phyloP scores from a whole-genome alignment of 2,797 vertebrate species.

The Notolepis coatsorum region DNA sequence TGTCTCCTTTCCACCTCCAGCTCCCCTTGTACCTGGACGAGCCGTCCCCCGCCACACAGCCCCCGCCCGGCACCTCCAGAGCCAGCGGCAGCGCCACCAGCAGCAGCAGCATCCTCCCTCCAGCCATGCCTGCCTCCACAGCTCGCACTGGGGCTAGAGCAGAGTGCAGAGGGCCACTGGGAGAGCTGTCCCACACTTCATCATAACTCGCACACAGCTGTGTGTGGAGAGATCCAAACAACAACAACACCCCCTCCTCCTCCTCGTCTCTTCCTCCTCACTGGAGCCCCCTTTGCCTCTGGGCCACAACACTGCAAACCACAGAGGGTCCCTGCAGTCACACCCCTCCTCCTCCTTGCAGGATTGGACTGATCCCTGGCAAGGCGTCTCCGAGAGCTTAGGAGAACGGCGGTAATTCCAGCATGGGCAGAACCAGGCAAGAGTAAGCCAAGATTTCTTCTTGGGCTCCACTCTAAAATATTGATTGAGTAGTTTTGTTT shows the following conservation, averaged over 20 bases:
- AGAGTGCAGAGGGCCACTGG: slow-evolving; percentile 39
- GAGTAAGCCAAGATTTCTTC: slow-evolving; percentile 46
- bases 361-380: slow-evolving; percentile 38
- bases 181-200: slow-evolving; percentile 30
- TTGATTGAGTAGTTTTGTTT: slow-evolving; percentile 48
- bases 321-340: slow-evolving; percentile 51
- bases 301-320: slow-evolving; percentile 44
- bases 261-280: slow-evolving; percentile 25
- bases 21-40: slow-evolving; percentile 83
- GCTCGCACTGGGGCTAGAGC: slow-evolving; percentile 44
- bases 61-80: slow-evolving; percentile 73
- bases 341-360: slow-evolving; percentile 22
- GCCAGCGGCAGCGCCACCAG: slow-evolving; percentile 82
- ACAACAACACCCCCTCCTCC: slow-evolving; percentile 39
- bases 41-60: slow-evolving; percentile 77
- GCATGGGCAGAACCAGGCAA: slow-evolving; percentile 30
- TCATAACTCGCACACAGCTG: slow-evolving; percentile 63
- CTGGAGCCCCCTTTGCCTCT: slow-evolving; percentile 32
- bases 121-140: slow-evolving; percentile 81
- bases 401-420: slow-evolving; percentile 44
- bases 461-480: slow-evolving; percentile 47
- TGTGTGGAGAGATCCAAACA: slow-evolving; percentile 49
- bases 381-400: slow-evolving; percentile 19
- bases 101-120: slow-evolving; percentile 79
- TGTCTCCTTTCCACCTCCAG: slow-evolving; percentile 95